Evolutionary conservation across 2,888 invertebrate genomes (phyloP).

Genomic region (Girardia tigrina): DNA sequence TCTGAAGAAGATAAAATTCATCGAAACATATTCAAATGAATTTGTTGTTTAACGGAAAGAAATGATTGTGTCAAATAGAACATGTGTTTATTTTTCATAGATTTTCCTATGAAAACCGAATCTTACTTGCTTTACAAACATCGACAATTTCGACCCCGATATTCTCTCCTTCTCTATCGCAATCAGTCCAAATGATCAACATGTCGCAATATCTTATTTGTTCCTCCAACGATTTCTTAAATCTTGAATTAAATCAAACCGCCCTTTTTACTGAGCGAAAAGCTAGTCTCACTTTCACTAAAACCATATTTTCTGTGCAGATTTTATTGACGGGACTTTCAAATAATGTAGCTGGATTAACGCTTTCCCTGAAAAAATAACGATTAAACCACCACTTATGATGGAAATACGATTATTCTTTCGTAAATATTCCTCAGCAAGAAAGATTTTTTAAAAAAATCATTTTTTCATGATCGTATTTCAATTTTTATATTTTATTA

Average conservation of each 20-base stretch:
- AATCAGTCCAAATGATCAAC: conserved; percentile 97
- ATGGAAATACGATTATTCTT: neutral
- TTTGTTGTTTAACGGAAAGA: too few relatives aligned
- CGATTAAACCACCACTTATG: neutral
- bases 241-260: neutral
- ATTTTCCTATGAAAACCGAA: neutral
- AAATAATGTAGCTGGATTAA: neutral
- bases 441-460: too few relatives aligned
- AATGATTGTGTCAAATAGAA: too few relatives aligned
- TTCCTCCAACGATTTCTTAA: conserved; percentile 50
- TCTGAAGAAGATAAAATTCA: too few relatives aligned
- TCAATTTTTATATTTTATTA: too few relatives aligned
- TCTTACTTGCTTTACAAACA: conserved; percentile 60
- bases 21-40: too few relatives aligned
- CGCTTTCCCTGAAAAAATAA: neutral
- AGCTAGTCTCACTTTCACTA: neutral
- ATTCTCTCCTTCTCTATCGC: conserved; percentile 97
- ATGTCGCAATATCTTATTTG: conserved; percentile 52
- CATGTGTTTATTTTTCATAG: too few relatives aligned
- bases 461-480: too few relatives aligned
- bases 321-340: neutral
- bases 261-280: neutral
- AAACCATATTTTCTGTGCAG: neutral
- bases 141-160: conserved; percentile 90
- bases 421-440: too few relatives aligned